Percentiles rank a stretch among this genome's conserved stretches.
These are phyloP conservation scores for Drosophila diplacantha DNA, from an alignment of 2,888 invertebrate genomes.

Conservation along the genomic window DNA sequence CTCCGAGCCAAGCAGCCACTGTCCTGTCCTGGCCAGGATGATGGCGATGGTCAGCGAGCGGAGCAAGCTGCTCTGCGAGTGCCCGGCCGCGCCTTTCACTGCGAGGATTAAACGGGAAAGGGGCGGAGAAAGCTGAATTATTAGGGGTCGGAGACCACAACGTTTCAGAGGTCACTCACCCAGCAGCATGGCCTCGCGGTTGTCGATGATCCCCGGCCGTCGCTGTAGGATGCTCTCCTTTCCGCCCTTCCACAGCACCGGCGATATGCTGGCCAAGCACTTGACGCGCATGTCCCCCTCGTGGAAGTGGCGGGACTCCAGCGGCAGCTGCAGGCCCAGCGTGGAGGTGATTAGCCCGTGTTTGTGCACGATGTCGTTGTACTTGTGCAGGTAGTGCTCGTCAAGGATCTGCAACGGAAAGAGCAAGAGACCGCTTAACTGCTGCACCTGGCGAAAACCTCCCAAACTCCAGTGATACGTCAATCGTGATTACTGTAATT, in stretches of 20 bases:
- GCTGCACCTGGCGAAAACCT: constrained; percentile 7
- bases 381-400: constrained; percentile 79
- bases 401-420: constrained; percentile 78
- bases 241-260: constrained; percentile 81
- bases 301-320: constrained; percentile 80
- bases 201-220: constrained; percentile 80
- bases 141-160: neutral
- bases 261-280: constrained; percentile 81
- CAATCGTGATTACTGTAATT: neutral
- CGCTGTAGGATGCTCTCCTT: constrained; percentile 81
- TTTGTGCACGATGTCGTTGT: constrained; percentile 79
- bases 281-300: constrained; percentile 82
- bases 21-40: constrained; percentile 65
- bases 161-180: constrained; percentile 78
- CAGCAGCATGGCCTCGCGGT: constrained; percentile 81
- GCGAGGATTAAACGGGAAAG: neutral
- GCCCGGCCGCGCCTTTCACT: constrained; percentile 69
- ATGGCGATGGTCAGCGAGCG: constrained; percentile 63
- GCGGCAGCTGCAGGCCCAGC: constrained; percentile 80
- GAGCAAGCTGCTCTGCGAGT: constrained; percentile 52
- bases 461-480: too few relatives aligned
- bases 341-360: constrained; percentile 81
- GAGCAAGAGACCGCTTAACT: constrained; percentile 27
- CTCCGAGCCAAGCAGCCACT: constrained; percentile 65
- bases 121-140: constrained; percentile 17